phyloP scores from a whole-genome alignment of 2,888 invertebrate genomes.

The Germaria angustata region DNA sequence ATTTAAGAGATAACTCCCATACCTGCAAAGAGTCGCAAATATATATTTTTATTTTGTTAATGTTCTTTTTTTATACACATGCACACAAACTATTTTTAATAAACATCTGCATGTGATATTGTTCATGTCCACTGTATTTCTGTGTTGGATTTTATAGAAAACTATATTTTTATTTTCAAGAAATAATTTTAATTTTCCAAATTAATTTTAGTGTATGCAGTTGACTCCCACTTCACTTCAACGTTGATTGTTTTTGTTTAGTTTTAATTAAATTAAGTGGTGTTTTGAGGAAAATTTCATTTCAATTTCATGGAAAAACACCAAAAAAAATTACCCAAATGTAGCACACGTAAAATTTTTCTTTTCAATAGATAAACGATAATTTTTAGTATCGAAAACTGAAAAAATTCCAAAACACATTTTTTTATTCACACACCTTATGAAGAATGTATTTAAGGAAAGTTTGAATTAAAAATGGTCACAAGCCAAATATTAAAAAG shows the following conservation, averaged over 20 bases:
- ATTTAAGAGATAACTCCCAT: no score
- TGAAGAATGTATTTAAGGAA: no score
- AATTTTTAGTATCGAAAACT: no score
- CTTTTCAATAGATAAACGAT: no score
- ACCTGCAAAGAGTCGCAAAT: background rate
- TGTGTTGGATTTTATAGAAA: background rate
- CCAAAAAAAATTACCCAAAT: background rate
- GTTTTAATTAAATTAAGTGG: slow-evolving; percentile 38
- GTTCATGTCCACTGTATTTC: slow-evolving; percentile 2
- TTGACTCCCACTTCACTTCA: background rate
- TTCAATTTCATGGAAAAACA: background rate
- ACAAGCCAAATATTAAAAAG: no score
- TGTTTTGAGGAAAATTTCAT: slow-evolving; percentile 54
- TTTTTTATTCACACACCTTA: no score
- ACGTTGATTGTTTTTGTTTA: slow-evolving; percentile 8
- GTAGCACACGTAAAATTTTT: background rate
- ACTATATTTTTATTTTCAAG: background rate
- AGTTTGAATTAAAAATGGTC: no score
- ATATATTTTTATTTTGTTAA: background rate
- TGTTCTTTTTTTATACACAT: background rate
- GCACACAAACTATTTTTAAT: slow-evolving; percentile 5
- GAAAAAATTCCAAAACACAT: no score
- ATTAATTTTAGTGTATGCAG: slow-evolving; percentile 21
- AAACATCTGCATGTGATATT: background rate
- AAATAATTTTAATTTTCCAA: background rate